Evolutionary conservation across 1,140 invertebrate species (phyloP).

Genomic region (Drosophila trapezifrons): DNA sequence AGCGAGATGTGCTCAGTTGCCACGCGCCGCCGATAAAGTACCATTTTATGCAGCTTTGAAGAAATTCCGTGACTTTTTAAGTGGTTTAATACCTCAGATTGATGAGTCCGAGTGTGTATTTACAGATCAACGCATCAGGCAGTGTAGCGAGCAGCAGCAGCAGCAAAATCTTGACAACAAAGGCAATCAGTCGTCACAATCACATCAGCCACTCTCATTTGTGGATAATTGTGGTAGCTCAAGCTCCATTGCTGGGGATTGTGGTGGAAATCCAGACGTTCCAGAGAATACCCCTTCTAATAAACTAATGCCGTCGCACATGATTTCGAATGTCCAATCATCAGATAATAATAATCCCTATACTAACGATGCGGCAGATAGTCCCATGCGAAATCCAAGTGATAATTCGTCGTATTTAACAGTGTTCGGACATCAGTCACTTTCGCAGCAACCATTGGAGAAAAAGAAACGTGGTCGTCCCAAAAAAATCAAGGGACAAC

Average conservation of each 20-base stretch:
- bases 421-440: slow-evolving; percentile 44
- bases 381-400: slow-evolving; percentile 14
- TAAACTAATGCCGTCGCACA: slow-evolving; percentile 33
- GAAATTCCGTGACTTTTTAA: slow-evolving; percentile 97
- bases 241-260: slow-evolving; percentile 3
- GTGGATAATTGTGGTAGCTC: slow-evolving; percentile 27
- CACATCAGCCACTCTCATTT: slow-evolving; percentile 9
- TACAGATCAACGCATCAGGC: slow-evolving; percentile 90
- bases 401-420: slow-evolving; percentile 47
- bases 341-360: slow-evolving; percentile 28
- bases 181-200: slow-evolving; percentile 7
- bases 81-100: slow-evolving; percentile 93
- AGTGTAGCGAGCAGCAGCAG: slow-evolving; percentile 85
- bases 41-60: slow-evolving; percentile 98
- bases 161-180: slow-evolving; percentile 10
- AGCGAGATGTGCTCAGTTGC: slow-evolving; percentile 97
- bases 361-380: slow-evolving; percentile 29
- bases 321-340: slow-evolving; percentile 18
- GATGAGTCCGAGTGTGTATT: slow-evolving; percentile 97
- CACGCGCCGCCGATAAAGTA: slow-evolving; percentile 97
- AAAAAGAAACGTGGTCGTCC: slow-evolving; percentile 95
- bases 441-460: slow-evolving; percentile 85
- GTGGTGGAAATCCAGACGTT: slow-evolving; percentile 34
- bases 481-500: slow-evolving; percentile 92
- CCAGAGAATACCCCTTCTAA: slow-evolving; percentile 29